Evolutionary conservation across 2,888 invertebrate genomes (phyloP).

Genomic region (Ornithoptera alexandrae): DNA sequence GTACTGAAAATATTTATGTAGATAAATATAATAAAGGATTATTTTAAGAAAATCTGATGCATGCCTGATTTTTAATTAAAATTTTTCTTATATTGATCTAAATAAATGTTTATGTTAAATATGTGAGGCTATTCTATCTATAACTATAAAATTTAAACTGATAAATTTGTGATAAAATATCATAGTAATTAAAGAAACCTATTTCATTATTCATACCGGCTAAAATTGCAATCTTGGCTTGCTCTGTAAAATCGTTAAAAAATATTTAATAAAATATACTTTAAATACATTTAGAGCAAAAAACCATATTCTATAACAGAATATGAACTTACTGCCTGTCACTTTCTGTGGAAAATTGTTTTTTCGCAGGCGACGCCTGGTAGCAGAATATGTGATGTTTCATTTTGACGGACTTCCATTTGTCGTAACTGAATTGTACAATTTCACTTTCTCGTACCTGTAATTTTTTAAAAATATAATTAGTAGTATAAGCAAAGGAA

Average conservation of each 20-base stretch:
- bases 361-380: constrained; percentile 90
- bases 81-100: neutral
- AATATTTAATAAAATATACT: constrained; percentile 1
- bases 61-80: too few species aligned
- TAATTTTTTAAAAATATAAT: neutral
- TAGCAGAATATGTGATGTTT: constrained; percentile 94
- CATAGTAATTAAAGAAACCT: neutral
- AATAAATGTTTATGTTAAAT: neutral
- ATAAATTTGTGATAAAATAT: neutral
- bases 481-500: too few species aligned
- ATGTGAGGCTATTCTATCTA: neutral
- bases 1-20: too few species aligned
- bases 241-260: constrained; percentile 65
- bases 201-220: constrained; percentile 61
- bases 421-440: constrained; percentile 90
- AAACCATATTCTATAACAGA: neutral
- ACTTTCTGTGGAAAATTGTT: constrained; percentile 88
- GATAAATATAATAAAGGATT: too few species aligned
- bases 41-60: too few species aligned
- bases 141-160: neutral
- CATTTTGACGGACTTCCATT: constrained; percentile 91
- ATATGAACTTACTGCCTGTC: constrained; percentile 78
- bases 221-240: constrained; percentile 76
- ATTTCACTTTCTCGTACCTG: constrained; percentile 90
- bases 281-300: neutral